phyloP scores from a whole-genome alignment of 2,888 invertebrate species.

The Plebejus argus region DNA sequence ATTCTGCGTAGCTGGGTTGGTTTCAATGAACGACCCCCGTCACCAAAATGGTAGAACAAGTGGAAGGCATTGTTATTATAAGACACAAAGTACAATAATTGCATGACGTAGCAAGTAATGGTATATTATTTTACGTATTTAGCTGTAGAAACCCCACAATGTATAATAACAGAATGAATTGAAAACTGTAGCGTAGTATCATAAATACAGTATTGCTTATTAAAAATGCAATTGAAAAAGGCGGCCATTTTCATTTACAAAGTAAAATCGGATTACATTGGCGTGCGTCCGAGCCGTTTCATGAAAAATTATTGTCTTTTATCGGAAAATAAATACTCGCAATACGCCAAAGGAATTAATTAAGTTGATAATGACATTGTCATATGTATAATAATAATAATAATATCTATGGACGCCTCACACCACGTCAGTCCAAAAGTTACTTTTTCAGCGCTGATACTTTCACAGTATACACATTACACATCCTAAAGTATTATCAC shows the following conservation, averaged over 20 bases:
- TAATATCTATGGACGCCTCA: no score
- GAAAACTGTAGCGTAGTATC: not conserved
- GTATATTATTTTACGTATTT: no score
- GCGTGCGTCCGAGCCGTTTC: constrained; percentile 21
- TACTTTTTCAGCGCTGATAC: no score
- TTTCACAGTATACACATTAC: no score
- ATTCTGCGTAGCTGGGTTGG: no score
- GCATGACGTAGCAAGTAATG: no score
- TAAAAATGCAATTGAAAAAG: constrained; percentile 19
- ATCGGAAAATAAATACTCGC: not conserved
- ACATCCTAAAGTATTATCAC: no score
- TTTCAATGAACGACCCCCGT: no score
- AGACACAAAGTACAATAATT: no score
- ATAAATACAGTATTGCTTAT: constrained; percentile 22
- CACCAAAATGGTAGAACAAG: no score
- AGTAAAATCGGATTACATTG: constrained; percentile 21
- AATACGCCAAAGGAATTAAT: not conserved
- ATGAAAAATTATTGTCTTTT: constrained; percentile 19
- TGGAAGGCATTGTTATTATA: no score
- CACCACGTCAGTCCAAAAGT: no score
- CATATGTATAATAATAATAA: not conserved
- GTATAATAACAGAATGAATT: not conserved
- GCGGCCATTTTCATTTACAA: constrained; percentile 7
- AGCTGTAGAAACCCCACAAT: not conserved
- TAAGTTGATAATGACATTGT: not conserved